Percentiles rank a stretch among this genome's conserved stretches.
phyloP scores from a whole-genome alignment of 2,797 vertebrate genomes.

The Gastrophryne carolinensis region DNA sequence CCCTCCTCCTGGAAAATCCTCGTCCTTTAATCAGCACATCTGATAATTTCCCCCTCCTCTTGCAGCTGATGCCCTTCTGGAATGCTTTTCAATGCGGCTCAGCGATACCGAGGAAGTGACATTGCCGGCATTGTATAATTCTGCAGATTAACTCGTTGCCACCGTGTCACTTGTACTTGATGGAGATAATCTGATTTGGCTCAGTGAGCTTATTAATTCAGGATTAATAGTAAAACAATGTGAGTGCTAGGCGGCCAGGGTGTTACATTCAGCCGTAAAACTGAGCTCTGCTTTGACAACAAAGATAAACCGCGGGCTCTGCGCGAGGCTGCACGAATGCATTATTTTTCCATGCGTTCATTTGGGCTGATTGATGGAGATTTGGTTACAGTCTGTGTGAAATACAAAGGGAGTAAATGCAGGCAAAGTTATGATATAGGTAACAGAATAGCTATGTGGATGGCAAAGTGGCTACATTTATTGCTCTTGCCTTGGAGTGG shows the following conservation, averaged over 20 bases:
- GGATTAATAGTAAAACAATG: slow-evolving; percentile 40
- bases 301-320: neutral
- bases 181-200: slow-evolving; percentile 42
- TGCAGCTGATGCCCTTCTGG: neutral
- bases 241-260: neutral
- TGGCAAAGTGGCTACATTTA: no score
- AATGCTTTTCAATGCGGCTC: neutral
- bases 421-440: no score
- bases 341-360: neutral
- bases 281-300: neutral
- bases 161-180: slow-evolving; percentile 49
- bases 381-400: neutral
- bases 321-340: neutral
- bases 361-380: neutral
- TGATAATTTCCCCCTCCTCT: neutral
- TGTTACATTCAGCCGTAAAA: neutral
- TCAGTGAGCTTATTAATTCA: slow-evolving; percentile 40
- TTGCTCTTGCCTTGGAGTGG: no score
- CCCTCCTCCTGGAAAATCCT: no score
- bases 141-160: slow-evolving; percentile 52
- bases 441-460: no score
- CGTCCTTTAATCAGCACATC: no score
- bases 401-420: neutral
- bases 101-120: slow-evolving; percentile 47
- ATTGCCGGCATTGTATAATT: slow-evolving; percentile 53